phyloP scores from a whole-genome alignment of 2,797 vertebrate species.

The Echiichthys vipera region DNA sequence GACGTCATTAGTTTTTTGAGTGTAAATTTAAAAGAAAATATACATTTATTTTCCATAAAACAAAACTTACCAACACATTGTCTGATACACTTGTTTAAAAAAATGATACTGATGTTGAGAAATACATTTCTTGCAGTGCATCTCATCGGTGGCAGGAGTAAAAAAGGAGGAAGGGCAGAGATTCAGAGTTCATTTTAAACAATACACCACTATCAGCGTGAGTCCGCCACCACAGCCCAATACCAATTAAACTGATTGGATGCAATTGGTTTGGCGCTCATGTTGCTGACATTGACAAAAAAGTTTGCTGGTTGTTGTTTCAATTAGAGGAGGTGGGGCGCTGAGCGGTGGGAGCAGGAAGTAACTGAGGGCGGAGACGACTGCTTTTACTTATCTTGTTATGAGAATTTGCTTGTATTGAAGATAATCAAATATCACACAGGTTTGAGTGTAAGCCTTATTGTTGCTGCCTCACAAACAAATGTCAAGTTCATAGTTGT shows the following conservation, averaged over 20 bases:
- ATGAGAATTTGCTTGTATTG: conserved; percentile 34
- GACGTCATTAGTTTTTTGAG: neutral
- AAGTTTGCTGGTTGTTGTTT: conserved; percentile 71
- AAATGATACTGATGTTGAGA: neutral
- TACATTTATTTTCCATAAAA: neutral
- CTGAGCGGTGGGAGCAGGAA: conserved; percentile 33
- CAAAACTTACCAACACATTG: neutral
- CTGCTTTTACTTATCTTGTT: conserved; percentile 70
- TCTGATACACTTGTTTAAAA: neutral
- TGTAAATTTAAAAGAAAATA: neutral
- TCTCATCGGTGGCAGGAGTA: conserved; percentile 20
- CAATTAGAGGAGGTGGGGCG: conserved; percentile 53
- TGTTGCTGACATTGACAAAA: conserved; percentile 73
- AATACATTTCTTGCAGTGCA: conserved; percentile 53
- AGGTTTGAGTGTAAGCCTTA: conserved; percentile 2
- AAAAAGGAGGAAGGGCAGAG: conserved; percentile 19
- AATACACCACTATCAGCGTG: conserved; percentile 53
- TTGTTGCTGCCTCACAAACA: conserved; percentile 7
- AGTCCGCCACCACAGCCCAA: conserved; percentile 54
- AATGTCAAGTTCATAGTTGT: neutral
- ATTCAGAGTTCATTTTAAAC: conserved; percentile 61
- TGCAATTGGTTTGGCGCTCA: conserved; percentile 61
- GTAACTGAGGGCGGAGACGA: conserved; percentile 41
- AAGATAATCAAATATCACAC: conserved; percentile 33
- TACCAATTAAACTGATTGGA: conserved; percentile 71